Conservation (phyloP, 2,888 invertebrate genomes). For the Auanema sp. region DNA sequence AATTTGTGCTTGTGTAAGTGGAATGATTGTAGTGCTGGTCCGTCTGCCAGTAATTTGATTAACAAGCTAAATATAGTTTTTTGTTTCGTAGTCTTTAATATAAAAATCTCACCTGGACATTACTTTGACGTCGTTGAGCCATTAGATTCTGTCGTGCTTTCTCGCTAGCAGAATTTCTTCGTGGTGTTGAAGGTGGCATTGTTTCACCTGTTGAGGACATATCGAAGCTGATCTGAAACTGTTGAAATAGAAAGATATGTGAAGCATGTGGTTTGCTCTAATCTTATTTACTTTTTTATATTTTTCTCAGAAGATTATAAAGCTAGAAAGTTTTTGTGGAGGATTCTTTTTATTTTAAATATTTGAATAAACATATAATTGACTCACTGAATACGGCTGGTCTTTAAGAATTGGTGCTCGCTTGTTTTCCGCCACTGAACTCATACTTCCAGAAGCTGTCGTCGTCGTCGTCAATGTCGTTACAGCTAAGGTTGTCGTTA, state of each 20-base stretch:
- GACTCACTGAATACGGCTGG: too few relatives aligned
- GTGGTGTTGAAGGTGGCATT: constrained; percentile 9
- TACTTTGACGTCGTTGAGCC: constrained; percentile 47
- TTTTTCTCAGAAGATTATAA: constrained; percentile 1
- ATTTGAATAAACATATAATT: too few relatives aligned
- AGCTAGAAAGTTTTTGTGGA: background rate
- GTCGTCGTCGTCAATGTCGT: constrained; percentile 1
- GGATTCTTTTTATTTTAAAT: too few relatives aligned
- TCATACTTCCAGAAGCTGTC: constrained; percentile 11
- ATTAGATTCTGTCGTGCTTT: constrained; percentile 37
- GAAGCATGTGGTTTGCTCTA: constrained; percentile 3
- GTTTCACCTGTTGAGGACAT: constrained; percentile 13
- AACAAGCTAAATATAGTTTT: constrained; percentile 40
- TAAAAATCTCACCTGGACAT: constrained; percentile 38
- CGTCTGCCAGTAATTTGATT: constrained; percentile 17
- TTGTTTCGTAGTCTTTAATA: constrained; percentile 6
- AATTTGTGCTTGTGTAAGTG: constrained; percentile 59
- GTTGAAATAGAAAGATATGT: constrained; percentile 1
- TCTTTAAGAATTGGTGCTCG: constrained; percentile 4
- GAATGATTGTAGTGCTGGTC: constrained; percentile 59
- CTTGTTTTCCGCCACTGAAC: constrained; percentile 6
- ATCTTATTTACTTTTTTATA: background rate
- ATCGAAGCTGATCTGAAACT: constrained; percentile 29
- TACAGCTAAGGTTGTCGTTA: too few relatives aligned
- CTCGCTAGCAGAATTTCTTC: constrained; percentile 36